phyloP scores from a whole-genome alignment of 1,140 invertebrate genomes.

The Drosophila nannoptera region DNA sequence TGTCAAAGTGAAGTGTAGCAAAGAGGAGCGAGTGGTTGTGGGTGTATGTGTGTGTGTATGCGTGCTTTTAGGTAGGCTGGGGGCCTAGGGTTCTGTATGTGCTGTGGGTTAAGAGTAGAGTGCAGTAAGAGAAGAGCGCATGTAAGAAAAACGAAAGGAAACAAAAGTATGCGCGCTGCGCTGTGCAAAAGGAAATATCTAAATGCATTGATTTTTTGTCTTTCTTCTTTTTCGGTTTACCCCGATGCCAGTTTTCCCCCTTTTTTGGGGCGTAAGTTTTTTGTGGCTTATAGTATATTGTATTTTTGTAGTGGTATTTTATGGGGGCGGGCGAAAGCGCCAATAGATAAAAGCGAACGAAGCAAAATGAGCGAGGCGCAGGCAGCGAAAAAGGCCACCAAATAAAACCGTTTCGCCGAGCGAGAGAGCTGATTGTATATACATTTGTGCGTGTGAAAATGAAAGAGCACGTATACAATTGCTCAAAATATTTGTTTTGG shows the following conservation, averaged over 20 bases:
- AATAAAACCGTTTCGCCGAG: conserved; percentile 1
- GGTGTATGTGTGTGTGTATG: too few relatives aligned
- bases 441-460: background rate
- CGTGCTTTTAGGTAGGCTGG: background rate
- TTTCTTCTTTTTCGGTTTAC: conserved; percentile 13
- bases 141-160: conserved; percentile 14
- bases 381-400: conserved; percentile 14
- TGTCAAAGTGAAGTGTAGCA: conserved; percentile 50
- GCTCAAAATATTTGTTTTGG: background rate
- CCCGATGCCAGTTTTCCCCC: conserved; percentile 1
- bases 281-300: conserved; percentile 31
- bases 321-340: conserved; percentile 37
- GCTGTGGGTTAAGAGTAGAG: background rate
- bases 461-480: conserved; percentile 16
- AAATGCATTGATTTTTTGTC: conserved; percentile 47
- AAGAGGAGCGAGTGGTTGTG: conserved; percentile 3
- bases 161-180: conserved; percentile 34
- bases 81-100: background rate
- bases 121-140: conserved; percentile 5
- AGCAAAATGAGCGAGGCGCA: conserved; percentile 38
- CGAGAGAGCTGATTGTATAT: background rate
- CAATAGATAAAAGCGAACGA: conserved; percentile 39
- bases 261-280: conserved; percentile 44
- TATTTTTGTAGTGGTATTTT: conserved; percentile 28
- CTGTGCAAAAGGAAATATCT: conserved; percentile 46